Evolutionary conservation across 2,888 invertebrate species (phyloP).

Genomic region (Athalia cordata): DNA sequence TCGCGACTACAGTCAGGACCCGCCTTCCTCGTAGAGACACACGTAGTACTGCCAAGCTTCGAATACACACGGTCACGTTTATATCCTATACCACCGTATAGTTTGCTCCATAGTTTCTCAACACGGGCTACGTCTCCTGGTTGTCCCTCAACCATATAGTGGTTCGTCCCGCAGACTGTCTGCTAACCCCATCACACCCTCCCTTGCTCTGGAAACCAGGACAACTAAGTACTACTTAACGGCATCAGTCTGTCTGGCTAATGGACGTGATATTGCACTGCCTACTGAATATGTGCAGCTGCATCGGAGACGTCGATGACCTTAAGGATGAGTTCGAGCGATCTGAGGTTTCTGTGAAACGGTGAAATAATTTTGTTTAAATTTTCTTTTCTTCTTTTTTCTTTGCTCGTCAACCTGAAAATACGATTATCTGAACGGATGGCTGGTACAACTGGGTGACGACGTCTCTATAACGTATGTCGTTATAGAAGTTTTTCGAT

Average conservation of each 20-base stretch:
- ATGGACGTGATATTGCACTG: conserved; percentile 5
- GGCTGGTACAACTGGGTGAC: neutral
- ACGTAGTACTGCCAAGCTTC: conserved; percentile 21
- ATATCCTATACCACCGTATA: conserved; percentile 1
- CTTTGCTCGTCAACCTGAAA: neutral
- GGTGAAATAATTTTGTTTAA: conserved; percentile 1
- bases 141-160: conserved; percentile 9
- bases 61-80: conserved; percentile 3
- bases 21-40: conserved; percentile 62
- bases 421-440: conserved; percentile 26
- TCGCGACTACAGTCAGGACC: conserved; percentile 60
- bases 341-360: neutral
- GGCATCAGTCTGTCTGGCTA: conserved; percentile 2
- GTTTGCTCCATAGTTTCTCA: conserved; percentile 6
- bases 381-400: neutral
- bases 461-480: neutral
- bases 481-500: conserved; percentile 17
- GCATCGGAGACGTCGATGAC: too few relatives aligned
- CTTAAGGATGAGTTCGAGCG: too few relatives aligned
- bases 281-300: conserved; percentile 9
- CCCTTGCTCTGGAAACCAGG: conserved; percentile 5
- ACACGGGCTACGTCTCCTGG: neutral
- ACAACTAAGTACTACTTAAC: neutral
- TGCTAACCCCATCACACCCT: neutral
- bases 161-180: neutral